Evolutionary conservation across 2,113 vertebrate species (phyloP).

Genomic region (Narcine bancroftii): DNA sequence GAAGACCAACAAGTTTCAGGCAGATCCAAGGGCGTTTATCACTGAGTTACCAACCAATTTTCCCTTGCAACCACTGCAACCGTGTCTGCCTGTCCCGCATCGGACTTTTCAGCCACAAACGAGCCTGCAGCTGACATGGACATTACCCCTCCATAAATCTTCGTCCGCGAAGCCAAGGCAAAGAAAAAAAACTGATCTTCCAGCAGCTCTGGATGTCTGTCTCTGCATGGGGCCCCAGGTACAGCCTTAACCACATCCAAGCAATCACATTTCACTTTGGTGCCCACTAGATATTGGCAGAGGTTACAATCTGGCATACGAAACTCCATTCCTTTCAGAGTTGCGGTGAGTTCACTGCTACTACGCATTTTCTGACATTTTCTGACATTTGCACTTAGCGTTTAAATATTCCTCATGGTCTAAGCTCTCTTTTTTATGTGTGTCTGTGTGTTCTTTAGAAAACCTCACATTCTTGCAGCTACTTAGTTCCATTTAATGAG

Average conservation of each 20-base stretch:
- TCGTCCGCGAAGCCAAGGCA: too few species aligned
- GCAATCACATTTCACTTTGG: neutral
- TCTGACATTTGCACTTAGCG: neutral
- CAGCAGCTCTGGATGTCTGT: too few species aligned
- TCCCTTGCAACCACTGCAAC: too few species aligned
- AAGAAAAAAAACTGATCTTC: too few species aligned
- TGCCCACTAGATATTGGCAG: neutral
- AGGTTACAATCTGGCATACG: neutral
- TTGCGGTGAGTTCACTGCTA: neutral
- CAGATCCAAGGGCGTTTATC: too few species aligned
- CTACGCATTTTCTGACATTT: neutral
- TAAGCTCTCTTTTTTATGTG: neutral
- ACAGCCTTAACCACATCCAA: neutral
- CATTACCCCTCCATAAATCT: too few species aligned
- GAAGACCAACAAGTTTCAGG: too few species aligned
- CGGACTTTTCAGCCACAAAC: too few species aligned
- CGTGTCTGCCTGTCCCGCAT: too few species aligned
- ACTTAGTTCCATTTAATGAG: conserved; percentile 24
- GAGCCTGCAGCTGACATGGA: too few species aligned
- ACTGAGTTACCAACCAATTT: too few species aligned
- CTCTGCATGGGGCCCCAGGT: too few species aligned
- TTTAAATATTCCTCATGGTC: neutral
- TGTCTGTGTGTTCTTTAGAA: neutral
- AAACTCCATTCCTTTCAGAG: neutral
- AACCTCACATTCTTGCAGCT: neutral